Evolutionary conservation across 2,888 invertebrate species (phyloP).

Genomic region (Cataglyphis altisquamis): DNA sequence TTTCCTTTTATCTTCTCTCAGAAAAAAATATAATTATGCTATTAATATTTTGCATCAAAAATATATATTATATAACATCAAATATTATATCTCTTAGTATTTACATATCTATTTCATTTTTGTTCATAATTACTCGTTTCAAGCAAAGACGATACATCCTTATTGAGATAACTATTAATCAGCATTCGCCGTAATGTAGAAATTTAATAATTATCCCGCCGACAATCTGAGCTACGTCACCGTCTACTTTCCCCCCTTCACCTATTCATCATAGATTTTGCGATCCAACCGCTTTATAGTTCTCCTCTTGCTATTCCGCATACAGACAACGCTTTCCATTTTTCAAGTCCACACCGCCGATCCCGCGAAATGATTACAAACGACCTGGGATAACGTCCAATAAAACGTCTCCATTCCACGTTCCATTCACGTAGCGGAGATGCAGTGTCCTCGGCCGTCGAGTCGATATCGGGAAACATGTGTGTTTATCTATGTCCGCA

Average conservation of each 20-base stretch:
- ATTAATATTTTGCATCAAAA: background rate
- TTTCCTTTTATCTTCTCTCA: background rate
- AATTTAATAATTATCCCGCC: constrained; percentile 25
- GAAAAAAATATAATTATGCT: too few species aligned
- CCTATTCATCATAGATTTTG: constrained; percentile 25
- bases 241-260: background rate
- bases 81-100: background rate
- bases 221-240: background rate
- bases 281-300: background rate
- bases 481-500: constrained; percentile 60
- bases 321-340: constrained; percentile 66
- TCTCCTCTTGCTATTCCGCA: constrained; percentile 22
- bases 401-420: constrained; percentile 76
- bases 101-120: too few species aligned
- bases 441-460: constrained; percentile 52
- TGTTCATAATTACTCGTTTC: background rate
- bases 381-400: constrained; percentile 76
- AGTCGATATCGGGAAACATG: constrained; percentile 64
- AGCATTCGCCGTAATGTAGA: background rate
- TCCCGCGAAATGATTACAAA: constrained; percentile 77
- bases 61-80: background rate
- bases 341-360: constrained; percentile 72
- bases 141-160: background rate
- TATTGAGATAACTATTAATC: constrained; percentile 15
- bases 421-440: constrained; percentile 66